These are phyloP conservation scores for Parnassius mnemosyne DNA, from an alignment of 2,888 invertebrate species.

Conservation along the genomic window DNA sequence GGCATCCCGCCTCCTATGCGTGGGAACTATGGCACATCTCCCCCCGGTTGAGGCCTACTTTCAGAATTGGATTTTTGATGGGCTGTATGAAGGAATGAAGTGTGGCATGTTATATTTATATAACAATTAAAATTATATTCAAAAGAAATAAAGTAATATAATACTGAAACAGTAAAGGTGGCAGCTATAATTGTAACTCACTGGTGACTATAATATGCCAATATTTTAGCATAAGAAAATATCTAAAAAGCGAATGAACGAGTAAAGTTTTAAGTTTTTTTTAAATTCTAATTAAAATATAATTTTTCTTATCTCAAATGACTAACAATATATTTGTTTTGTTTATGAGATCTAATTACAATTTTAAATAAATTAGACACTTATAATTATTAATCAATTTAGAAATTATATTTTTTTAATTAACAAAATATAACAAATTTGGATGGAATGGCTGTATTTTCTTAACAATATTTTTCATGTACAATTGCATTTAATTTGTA, in stretches of 20 bases:
- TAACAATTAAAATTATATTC: too few species aligned
- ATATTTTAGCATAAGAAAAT: too few species aligned
- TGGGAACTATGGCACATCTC: too few species aligned
- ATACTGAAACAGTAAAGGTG: too few species aligned
- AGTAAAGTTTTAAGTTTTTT: not conserved
- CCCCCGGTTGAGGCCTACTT: too few species aligned
- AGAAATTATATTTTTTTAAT: not conserved
- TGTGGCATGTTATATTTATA: too few species aligned
- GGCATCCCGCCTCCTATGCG: too few species aligned
- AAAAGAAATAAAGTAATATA: too few species aligned
- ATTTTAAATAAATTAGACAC: constrained; percentile 1
- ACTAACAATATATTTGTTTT: not conserved
- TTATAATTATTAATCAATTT: not conserved
- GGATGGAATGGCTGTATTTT: constrained; percentile 10
- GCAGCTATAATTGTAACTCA: too few species aligned
- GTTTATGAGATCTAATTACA: constrained; percentile 16
- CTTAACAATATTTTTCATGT: not conserved
- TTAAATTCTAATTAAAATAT: constrained; percentile 2
- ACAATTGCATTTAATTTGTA: not conserved
- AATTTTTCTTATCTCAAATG: constrained; percentile 1
- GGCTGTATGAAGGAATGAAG: too few species aligned
- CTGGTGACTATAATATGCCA: too few species aligned
- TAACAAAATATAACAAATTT: not conserved
- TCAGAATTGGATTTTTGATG: too few species aligned
- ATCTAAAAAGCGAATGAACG: not conserved